Evolutionary conservation across 2,888 invertebrate species (phyloP).

Genomic region (Petrophora chlorosata): DNA sequence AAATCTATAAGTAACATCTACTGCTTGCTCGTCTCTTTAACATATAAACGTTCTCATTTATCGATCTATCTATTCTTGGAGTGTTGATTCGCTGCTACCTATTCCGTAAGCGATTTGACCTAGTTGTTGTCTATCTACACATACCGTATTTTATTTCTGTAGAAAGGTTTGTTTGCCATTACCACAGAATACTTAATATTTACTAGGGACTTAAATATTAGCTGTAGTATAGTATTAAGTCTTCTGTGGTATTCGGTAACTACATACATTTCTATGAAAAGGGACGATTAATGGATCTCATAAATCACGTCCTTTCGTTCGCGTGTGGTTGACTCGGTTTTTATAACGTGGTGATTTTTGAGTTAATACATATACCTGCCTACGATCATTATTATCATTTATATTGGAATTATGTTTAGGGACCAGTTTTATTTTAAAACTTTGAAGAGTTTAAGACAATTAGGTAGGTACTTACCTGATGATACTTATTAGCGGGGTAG

Average conservation of each 20-base stretch:
- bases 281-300: slow-evolving; percentile 26
- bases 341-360: slow-evolving; percentile 9
- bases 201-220: no score
- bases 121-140: slow-evolving; percentile 16
- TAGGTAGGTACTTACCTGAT: no score
- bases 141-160: neutral
- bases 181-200: no score
- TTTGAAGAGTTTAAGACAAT: no score
- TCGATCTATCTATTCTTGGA: slow-evolving; percentile 21
- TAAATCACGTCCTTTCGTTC: slow-evolving; percentile 32
- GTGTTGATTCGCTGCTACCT: slow-evolving; percentile 17
- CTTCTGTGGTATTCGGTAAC: no score
- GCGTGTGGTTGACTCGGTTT: slow-evolving; percentile 17
- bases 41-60: slow-evolving; percentile 3
- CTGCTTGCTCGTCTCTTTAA: neutral
- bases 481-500: no score
- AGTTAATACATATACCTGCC: no score
- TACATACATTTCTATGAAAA: slow-evolving; percentile 20
- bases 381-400: no score
- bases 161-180: slow-evolving; percentile 13
- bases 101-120: slow-evolving; percentile 30
- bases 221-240: no score
- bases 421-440: no score
- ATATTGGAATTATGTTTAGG: no score
- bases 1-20: neutral